Evolutionary conservation across 2,113 vertebrate genomes (phyloP).

Genomic region (Phyllostomus discolor): DNA sequence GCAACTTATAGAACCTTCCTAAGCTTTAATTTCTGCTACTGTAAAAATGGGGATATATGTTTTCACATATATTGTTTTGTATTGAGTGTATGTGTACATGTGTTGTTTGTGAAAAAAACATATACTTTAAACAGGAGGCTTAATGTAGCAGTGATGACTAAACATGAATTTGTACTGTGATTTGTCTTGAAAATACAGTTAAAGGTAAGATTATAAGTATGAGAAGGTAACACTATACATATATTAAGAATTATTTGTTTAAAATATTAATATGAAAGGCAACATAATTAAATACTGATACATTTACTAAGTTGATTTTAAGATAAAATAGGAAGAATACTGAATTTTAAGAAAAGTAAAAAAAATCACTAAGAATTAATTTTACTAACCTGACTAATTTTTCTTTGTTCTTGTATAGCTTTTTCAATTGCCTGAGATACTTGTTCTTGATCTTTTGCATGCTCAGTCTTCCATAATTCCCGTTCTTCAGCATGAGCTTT

Average conservation of each 20-base stretch:
- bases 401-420: conserved; percentile 78
- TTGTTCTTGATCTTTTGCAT: conserved; percentile 71
- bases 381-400: conserved; percentile 77
- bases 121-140: not conserved
- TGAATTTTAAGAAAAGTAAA: not conserved
- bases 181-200: not conserved
- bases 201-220: not conserved
- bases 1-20: not conserved
- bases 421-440: conserved; percentile 74
- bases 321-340: not conserved
- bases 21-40: not conserved
- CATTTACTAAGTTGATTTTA: not conserved
- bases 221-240: not conserved
- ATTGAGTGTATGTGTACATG: not conserved
- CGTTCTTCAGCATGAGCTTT: conserved; percentile 79
- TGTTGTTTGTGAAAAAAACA: not conserved
- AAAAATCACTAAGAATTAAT: not conserved
- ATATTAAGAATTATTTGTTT: not conserved
- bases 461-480: conserved; percentile 79
- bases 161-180: not conserved
- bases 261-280: not conserved
- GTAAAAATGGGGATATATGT: not conserved
- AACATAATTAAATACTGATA: not conserved
- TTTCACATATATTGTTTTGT: not conserved
- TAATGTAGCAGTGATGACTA: not conserved